A percentile compares a stretch with the other conserved stretches of the same genome.
Conservation (phyloP, 1,140 invertebrate species). For the Cardiocondyla obscurior region DNA sequence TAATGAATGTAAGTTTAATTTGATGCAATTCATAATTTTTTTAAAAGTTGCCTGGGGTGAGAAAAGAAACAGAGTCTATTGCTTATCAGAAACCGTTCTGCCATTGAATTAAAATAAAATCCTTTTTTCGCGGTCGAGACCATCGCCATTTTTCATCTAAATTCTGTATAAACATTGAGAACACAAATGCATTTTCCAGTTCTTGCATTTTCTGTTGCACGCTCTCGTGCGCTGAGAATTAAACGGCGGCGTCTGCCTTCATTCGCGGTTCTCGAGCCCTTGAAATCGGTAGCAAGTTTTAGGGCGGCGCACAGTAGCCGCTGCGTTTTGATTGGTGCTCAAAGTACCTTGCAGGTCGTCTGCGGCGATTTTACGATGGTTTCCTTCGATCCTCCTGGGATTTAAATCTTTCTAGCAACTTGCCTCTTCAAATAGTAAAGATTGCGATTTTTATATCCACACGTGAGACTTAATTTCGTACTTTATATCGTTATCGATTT, state of each 20-base stretch:
- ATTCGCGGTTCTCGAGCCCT: constrained; percentile 51
- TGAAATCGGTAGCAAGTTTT: constrained; percentile 81
- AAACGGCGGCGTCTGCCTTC: constrained; percentile 76
- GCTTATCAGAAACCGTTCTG: not conserved
- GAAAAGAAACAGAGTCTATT: not conserved
- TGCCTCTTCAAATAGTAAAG: not conserved
- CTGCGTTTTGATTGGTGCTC: constrained; percentile 79
- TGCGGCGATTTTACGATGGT: not conserved
- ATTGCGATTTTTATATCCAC: not conserved
- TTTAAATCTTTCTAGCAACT: not conserved
- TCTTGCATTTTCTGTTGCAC: not conserved
- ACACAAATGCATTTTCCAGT: not conserved
- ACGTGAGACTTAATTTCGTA: not conserved
- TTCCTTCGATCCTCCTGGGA: not conserved
- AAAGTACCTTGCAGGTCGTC: not conserved
- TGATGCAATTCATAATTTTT: too few species aligned
- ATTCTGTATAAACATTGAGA: not conserved
- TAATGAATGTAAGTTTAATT: not conserved
- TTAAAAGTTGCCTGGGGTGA: not conserved
- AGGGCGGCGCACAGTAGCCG: constrained; percentile 83
- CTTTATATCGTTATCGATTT: not conserved
- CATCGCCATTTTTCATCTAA: not conserved
- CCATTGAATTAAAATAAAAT: not conserved
- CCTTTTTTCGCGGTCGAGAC: not conserved
- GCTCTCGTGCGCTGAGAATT: not conserved